A percentile compares a stretch with the other conserved stretches of the same genome.
phyloP scores from a whole-genome alignment of 2,888 invertebrate species.

The Prenolepis imparis region DNA sequence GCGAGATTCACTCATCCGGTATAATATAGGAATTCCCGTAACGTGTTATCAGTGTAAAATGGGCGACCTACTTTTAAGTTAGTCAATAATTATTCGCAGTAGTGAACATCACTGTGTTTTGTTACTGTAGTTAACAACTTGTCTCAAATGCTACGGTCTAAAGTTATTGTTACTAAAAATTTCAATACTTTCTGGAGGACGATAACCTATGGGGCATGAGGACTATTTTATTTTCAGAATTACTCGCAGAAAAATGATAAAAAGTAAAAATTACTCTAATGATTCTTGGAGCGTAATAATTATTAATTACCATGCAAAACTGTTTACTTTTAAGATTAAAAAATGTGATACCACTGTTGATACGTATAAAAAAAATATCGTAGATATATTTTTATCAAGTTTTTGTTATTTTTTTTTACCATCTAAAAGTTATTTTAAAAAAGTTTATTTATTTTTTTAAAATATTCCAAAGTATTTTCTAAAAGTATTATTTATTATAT shows the following conservation, averaged over 20 bases:
- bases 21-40: slow-evolving; percentile 35
- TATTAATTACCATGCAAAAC: not conserved
- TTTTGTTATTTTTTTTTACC: not conserved
- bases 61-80: slow-evolving; percentile 38
- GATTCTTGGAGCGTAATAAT: not conserved
- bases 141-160: not conserved
- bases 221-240: not conserved
- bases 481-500: not conserved
- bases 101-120: slow-evolving; percentile 17
- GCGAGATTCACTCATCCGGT: slow-evolving; percentile 23
- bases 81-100: slow-evolving; percentile 34
- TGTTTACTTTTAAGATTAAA: not conserved
- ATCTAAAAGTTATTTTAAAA: no score
- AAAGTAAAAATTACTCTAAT: not conserved
- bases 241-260: not conserved
- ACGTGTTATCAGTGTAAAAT: slow-evolving; percentile 36
- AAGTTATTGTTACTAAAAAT: slow-evolving; percentile 13
- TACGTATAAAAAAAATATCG: no score
- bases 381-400: no score
- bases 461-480: no score
- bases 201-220: not conserved
- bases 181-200: not conserved
- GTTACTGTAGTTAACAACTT: slow-evolving; percentile 31
- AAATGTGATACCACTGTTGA: no score
- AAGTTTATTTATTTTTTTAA: no score